Evolutionary conservation across 2,888 invertebrate species (phyloP), one percentile per base, ranked within the genome.

Genomic region (Thecocarcelia acutangulata): DNA sequence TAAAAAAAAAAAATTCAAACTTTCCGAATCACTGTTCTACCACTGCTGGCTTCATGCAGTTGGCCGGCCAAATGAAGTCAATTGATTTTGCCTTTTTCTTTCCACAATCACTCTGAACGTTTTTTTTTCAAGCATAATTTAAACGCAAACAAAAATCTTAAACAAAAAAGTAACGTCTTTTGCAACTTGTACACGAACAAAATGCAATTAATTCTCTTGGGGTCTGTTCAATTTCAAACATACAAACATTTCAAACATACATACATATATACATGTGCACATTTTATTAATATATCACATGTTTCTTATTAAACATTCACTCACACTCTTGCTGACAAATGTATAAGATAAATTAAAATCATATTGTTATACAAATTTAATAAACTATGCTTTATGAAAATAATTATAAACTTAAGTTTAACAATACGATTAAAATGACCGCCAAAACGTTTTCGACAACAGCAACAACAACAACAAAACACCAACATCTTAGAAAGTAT

Each of bases 1-100:
- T 4, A 28, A 28, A 28, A 28, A 28, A 28, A 28, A 28, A 28
- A 28, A 3, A 28, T 9, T 33, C 33, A 8, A 8, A 13, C 4
- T 9, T 42, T 44, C 37, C 2, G 28, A 46, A 3, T 50, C 80
- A 80, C 75, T 80, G 75, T 75, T 44, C 19, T 52, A 66, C 28
- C 37, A 42, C 44, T 17, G n/a, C 44, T 64, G 44, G 46, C 64
- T 44, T 19, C 72, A 59, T 70, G 58, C n/a, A 50, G 63, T 59
- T 79, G 59, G 66, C 59, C 59, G 44, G 63, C 56, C 56, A 81
- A 81, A 81, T 77, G 28, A 68, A 76, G 68, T 77, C 72, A 77
- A 81, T 68, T 76, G 72, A 56, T 76, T 76, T 81, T 50, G 17
- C 5, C 54, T 48, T 12, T 40, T 52, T 63, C 58, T 33, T 52